A percentile compares a stretch with the other conserved stretches of the same genome.
Conservation (phyloP, 2,888 invertebrate species). For the Malacosoma neustria region DNA sequence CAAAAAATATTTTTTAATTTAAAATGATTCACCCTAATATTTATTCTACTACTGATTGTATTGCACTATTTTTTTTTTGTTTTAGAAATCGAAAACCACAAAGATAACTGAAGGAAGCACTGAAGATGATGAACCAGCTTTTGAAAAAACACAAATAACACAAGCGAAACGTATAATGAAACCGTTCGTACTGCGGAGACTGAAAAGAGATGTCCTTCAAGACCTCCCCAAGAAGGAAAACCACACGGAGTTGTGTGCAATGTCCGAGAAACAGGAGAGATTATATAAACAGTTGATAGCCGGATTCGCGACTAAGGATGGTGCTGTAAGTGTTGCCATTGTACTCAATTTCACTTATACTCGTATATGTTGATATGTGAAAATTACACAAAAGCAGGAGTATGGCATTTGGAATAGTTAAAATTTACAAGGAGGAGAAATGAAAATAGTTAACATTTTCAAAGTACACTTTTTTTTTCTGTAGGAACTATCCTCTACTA, state of each 20-base stretch:
- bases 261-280: conserved; percentile 82
- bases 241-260: conserved; percentile 73
- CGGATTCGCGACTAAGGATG: conserved; percentile 78
- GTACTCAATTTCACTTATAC: no score
- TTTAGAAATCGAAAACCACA: conserved; percentile 73
- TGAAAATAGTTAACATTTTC: no score
- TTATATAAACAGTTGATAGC: conserved; percentile 85
- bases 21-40: no score
- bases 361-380: no score
- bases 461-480: no score
- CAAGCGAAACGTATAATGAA: conserved; percentile 97
- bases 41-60: no score
- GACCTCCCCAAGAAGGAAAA: conserved; percentile 91
- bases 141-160: conserved; percentile 91
- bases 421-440: no score
- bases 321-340: conserved; percentile 65
- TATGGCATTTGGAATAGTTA: no score
- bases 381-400: no score
- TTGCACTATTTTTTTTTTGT: no score
- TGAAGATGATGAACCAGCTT: conserved; percentile 80
- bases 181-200: conserved; percentile 92
- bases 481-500: no score
- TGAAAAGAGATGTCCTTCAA: conserved; percentile 89
- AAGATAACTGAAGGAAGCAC: conserved; percentile 51
- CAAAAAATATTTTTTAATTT: no score